These are phyloP conservation scores for Odiellus spinosus DNA, from an alignment of 2,888 invertebrate species.

Conservation along the genomic window DNA sequence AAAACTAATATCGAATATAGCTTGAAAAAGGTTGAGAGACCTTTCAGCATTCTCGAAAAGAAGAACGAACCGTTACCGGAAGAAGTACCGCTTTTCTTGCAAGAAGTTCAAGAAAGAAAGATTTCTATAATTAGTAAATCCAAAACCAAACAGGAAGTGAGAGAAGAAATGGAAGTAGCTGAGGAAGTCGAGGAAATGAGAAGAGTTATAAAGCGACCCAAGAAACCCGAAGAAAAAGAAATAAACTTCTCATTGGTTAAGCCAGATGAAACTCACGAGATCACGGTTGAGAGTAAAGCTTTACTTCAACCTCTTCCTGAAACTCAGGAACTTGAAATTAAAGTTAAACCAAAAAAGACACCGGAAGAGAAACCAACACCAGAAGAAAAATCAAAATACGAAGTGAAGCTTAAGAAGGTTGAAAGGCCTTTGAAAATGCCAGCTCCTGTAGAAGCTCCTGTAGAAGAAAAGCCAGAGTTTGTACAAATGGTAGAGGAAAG, in stretches of 20 bases:
- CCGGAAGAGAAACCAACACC: conserved; percentile 8
- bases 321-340: conserved; percentile 1
- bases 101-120: not conserved
- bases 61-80: too few relatives aligned
- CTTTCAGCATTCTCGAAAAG: too few relatives aligned
- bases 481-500: not conserved
- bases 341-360: not conserved
- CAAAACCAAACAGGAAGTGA: conserved; percentile 4
- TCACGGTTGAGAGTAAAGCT: not conserved
- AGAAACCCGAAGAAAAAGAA: not conserved
- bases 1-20: too few relatives aligned
- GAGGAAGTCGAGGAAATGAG: not conserved
- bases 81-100: too few relatives aligned
- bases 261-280: not conserved
- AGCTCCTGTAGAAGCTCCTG: not conserved
- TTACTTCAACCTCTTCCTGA: conserved; percentile 1
- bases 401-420: conserved; percentile 4
- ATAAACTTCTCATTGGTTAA: not conserved
- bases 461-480: not conserved
- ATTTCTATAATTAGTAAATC: conserved; percentile 3
- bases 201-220: not conserved
- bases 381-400: conserved; percentile 2
- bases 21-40: too few relatives aligned
- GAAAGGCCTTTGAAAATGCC: too few relatives aligned
- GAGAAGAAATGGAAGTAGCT: not conserved